Evolutionary conservation across 2,797 vertebrate genomes (phyloP).

Genomic region (Orientallactaga sibirica): DNA sequence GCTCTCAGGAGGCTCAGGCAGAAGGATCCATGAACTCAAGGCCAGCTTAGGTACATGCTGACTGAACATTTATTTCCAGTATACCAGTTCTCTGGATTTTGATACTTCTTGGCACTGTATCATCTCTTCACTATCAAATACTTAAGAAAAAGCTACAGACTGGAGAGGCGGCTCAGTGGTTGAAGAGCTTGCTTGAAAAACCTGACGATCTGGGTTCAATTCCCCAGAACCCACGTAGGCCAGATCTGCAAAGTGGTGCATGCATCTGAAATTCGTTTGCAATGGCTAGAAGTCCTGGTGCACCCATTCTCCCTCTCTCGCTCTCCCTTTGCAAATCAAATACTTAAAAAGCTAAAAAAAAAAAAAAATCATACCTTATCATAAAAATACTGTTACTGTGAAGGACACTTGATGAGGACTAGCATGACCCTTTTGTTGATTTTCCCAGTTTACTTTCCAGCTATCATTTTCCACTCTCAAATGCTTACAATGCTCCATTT

Average conservation of each 20-base stretch:
- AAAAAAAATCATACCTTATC: not conserved
- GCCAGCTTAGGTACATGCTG: not conserved
- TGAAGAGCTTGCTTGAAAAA: no score
- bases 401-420: constrained; percentile 2
- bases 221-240: no score
- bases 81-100: constrained; percentile 40
- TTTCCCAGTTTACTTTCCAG: constrained; percentile 42
- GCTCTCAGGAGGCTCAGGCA: no score
- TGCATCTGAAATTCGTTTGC: no score
- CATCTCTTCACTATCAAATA: constrained; percentile 20
- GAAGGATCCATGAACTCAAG: no score
- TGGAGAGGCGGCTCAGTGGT: no score
- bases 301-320: no score
- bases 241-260: no score
- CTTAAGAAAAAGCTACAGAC: not conserved
- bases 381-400: not conserved
- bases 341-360: no score
- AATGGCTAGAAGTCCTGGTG: no score
- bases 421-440: constrained; percentile 17
- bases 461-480: constrained; percentile 46
- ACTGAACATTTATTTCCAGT: not conserved
- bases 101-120: constrained; percentile 14
- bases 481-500: constrained; percentile 37
- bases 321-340: no score
- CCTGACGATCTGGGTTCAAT: no score